Conservation (phyloP, 2,113 vertebrate species). For the Microcebus jonahi region DNA sequence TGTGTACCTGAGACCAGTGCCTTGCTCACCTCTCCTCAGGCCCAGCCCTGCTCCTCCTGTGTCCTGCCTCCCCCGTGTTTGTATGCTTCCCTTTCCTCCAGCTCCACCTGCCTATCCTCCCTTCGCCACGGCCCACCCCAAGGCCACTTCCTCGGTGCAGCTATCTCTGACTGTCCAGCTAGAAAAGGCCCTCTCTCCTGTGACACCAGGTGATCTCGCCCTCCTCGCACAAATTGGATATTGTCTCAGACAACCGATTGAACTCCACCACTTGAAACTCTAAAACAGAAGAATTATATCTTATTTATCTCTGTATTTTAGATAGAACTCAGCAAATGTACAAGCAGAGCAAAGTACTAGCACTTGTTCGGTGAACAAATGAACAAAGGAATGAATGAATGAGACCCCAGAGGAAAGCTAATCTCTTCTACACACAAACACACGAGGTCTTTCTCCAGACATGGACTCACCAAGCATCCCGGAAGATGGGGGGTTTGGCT, state of each 20-base stretch:
- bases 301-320: background rate
- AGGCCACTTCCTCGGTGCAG: background rate
- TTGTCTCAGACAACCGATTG: background rate
- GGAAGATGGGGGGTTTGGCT: slow-evolving; percentile 89
- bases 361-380: background rate
- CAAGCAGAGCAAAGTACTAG: background rate
- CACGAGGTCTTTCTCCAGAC: background rate
- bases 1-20: background rate
- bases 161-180: background rate
- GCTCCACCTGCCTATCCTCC: background rate
- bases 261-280: background rate
- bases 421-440: background rate
- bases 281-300: background rate
- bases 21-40: background rate
- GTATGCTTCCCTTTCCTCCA: background rate
- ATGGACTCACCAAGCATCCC: slow-evolving; percentile 87
- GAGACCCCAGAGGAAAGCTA: background rate
- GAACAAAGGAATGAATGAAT: background rate
- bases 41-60: background rate
- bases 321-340: background rate
- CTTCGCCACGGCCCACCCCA: background rate
- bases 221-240: background rate
- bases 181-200: background rate
- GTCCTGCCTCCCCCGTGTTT: background rate
- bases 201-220: background rate